These are phyloP conservation scores for Balaeniceps rex DNA, from an alignment of 2,113 vertebrate genomes.

Conservation along the genomic window DNA sequence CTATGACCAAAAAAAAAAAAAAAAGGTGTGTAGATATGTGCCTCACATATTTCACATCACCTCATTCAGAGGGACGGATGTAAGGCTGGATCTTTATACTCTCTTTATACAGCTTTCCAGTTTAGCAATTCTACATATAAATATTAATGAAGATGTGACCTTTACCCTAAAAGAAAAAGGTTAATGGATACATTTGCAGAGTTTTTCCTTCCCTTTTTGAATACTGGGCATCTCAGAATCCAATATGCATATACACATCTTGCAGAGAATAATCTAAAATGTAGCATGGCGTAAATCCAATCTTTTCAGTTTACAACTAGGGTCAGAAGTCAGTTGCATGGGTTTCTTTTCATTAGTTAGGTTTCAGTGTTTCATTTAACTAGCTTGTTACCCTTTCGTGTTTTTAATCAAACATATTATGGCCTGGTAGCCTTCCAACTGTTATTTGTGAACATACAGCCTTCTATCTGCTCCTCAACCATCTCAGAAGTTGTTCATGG, in stretches of 20 bases:
- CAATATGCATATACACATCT: neutral
- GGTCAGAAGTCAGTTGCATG: slow-evolving; percentile 42
- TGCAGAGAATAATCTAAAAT: slow-evolving; percentile 16
- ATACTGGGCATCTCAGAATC: slow-evolving; percentile 32
- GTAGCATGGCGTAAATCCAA: slow-evolving; percentile 14
- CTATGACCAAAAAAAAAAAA: neutral
- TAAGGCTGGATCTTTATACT: slow-evolving; percentile 6
- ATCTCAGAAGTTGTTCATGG: neutral
- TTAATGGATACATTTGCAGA: slow-evolving; percentile 64
- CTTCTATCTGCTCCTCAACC: neutral
- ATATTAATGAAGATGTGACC: slow-evolving; percentile 69
- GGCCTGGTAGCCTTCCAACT: neutral
- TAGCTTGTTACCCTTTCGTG: slow-evolving; percentile 1
- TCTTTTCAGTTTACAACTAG: slow-evolving; percentile 21
- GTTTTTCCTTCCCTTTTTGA: slow-evolving; percentile 37
- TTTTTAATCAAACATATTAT: neutral
- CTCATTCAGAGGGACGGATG: neutral
- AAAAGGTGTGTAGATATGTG: neutral
- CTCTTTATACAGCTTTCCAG: neutral
- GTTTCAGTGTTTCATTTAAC: slow-evolving; percentile 58
- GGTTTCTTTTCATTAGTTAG: slow-evolving; percentile 31
- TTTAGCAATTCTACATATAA: slow-evolving; percentile 57
- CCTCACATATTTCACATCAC: neutral
- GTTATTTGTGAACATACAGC: neutral
- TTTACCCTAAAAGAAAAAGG: slow-evolving; percentile 68